phyloP scores from a whole-genome alignment of 2,888 invertebrate genomes.

The Ramazzottius varieornatus region DNA sequence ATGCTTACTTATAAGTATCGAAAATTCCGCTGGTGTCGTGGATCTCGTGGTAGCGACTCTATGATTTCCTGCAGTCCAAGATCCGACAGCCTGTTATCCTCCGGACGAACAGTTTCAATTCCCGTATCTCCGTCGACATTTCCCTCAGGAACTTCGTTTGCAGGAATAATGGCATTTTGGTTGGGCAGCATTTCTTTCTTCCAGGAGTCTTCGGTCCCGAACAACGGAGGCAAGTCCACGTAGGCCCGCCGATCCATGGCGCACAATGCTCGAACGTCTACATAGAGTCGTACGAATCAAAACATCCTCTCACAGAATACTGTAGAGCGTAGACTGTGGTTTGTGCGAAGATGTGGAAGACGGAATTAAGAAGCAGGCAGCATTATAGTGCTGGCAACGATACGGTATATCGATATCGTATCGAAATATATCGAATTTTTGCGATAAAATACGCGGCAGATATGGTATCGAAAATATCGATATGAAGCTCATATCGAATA shows the following conservation, averaged over 20 bases:
- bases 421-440: too few species aligned
- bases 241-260: not conserved
- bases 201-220: conserved; percentile 1
- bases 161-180: not conserved
- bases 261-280: too few species aligned
- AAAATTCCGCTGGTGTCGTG: not conserved
- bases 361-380: too few species aligned
- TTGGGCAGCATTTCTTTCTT: not conserved
- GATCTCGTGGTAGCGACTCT: not conserved
- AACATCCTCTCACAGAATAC: too few species aligned
- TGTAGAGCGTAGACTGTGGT: too few species aligned
- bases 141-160: not conserved
- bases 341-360: too few species aligned
- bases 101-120: not conserved
- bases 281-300: too few species aligned
- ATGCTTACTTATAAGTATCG: not conserved
- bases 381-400: too few species aligned
- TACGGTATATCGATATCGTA: too few species aligned
- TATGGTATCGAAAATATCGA: too few species aligned
- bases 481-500: too few species aligned
- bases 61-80: not conserved
- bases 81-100: not conserved
- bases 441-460: too few species aligned
- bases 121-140: not conserved
- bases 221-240: not conserved